Evolutionary conservation across 2,797 vertebrate species (phyloP).

Genomic region (Hephaestus fuliginosus): DNA sequence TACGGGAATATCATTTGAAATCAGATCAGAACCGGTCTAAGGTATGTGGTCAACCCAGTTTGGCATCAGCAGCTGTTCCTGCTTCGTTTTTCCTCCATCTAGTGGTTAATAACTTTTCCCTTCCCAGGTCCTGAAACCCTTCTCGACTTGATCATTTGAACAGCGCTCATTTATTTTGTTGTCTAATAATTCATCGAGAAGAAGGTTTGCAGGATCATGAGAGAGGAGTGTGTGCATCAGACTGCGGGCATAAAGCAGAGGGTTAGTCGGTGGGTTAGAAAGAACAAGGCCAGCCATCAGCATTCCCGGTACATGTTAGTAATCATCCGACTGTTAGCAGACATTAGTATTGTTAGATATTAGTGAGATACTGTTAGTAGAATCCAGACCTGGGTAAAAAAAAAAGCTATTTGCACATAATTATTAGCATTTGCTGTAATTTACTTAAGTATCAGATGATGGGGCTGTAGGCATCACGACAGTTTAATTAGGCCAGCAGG

Average conservation of each 20-base stretch:
- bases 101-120: constrained; percentile 46
- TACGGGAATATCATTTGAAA: not conserved
- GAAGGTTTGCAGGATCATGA: constrained; percentile 78
- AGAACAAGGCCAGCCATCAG: constrained; percentile 73
- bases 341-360: constrained; percentile 85
- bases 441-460: constrained; percentile 59
- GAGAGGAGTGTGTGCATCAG: constrained; percentile 61
- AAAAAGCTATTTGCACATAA: constrained; percentile 75
- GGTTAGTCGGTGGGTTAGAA: constrained; percentile 80
- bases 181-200: constrained; percentile 30
- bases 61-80: constrained; percentile 41
- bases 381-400: constrained; percentile 62
- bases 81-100: constrained; percentile 31
- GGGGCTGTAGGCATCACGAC: constrained; percentile 33
- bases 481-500: constrained; percentile 60
- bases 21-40: not conserved
- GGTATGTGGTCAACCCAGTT: constrained; percentile 70
- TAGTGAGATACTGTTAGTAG: constrained; percentile 82
- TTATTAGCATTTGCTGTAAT: constrained; percentile 74
- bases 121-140: constrained; percentile 74
- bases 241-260: constrained; percentile 70
- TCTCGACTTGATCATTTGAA: constrained; percentile 43
- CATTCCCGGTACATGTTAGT: constrained; percentile 82
- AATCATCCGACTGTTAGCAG: constrained; percentile 76
- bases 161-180: constrained; percentile 13